Conservation (phyloP, 2,113 vertebrate species). For the Strigops habroptila region DNA sequence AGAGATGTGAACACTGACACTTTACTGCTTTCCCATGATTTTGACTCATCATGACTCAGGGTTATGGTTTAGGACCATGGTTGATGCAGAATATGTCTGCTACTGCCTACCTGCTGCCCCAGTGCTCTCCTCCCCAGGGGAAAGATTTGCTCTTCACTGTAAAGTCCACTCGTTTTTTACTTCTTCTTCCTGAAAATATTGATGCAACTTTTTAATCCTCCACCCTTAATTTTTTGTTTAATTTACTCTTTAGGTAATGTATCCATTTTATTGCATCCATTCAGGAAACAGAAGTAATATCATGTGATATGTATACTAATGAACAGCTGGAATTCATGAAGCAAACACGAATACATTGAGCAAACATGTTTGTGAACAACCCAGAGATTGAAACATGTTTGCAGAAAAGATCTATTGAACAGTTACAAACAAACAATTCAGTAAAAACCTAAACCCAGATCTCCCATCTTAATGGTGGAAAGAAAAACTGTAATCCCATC, state of each 20-base stretch:
- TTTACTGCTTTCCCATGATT: neutral
- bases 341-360: neutral
- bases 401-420: neutral
- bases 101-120: neutral
- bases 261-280: neutral
- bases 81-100: accelerated
- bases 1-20: neutral
- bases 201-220: neutral
- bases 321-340: neutral
- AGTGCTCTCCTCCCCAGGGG: neutral
- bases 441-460: neutral
- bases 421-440: neutral
- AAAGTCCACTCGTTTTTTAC: neutral
- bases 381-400: neutral
- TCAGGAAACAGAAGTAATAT: neutral
- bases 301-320: neutral
- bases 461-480: neutral
- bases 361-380: neutral
- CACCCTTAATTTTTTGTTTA: neutral
- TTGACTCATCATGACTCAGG: neutral
- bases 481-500: neutral
- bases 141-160: neutral
- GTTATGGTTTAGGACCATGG: neutral
- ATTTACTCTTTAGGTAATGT: neutral
- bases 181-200: neutral